These are phyloP conservation scores for Caranx ignobilis DNA, from an alignment of 2,113 vertebrate species.

Conservation along the genomic window DNA sequence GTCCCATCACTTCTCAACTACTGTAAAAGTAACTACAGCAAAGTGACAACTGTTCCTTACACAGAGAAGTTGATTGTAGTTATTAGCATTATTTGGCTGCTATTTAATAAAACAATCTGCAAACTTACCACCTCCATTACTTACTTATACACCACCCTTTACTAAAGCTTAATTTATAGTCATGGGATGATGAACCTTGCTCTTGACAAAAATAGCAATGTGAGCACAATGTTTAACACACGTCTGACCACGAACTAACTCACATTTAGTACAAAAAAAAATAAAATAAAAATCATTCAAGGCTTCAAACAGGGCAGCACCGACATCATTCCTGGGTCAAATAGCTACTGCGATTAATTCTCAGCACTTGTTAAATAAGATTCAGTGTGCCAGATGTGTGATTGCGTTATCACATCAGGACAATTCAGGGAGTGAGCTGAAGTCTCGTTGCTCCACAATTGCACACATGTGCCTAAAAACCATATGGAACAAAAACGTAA, in stretches of 20 bases:
- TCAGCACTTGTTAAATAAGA: slow-evolving; percentile 27
- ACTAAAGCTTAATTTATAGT: slow-evolving; percentile 46
- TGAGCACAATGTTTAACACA: slow-evolving; percentile 24
- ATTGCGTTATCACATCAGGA: neutral
- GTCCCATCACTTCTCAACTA: slow-evolving; percentile 60
- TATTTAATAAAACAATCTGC: slow-evolving; percentile 46
- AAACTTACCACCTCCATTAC: slow-evolving; percentile 42
- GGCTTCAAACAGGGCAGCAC: slow-evolving; percentile 38
- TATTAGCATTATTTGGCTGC: slow-evolving; percentile 61
- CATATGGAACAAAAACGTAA: neutral
- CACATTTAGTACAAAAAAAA: slow-evolving; percentile 19
- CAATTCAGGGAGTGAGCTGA: slow-evolving; percentile 3
- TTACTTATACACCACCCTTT: slow-evolving; percentile 32
- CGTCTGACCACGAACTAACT: slow-evolving; percentile 25
- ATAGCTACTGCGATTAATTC: slow-evolving; percentile 7
- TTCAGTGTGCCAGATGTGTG: neutral
- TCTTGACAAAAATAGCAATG: slow-evolving; percentile 25
- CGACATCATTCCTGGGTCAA: slow-evolving; percentile 1
- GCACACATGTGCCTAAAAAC: neutral
- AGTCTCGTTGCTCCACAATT: slow-evolving; percentile 1
- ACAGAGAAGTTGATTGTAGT: slow-evolving; percentile 59
- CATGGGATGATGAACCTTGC: slow-evolving; percentile 17
- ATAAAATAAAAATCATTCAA: neutral
- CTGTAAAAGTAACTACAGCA: slow-evolving; percentile 64
- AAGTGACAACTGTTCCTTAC: slow-evolving; percentile 57